These are phyloP conservation scores for Hippopotamus amphibius DNA, from an alignment of 2,113 vertebrate genomes.

Conservation along the genomic window DNA sequence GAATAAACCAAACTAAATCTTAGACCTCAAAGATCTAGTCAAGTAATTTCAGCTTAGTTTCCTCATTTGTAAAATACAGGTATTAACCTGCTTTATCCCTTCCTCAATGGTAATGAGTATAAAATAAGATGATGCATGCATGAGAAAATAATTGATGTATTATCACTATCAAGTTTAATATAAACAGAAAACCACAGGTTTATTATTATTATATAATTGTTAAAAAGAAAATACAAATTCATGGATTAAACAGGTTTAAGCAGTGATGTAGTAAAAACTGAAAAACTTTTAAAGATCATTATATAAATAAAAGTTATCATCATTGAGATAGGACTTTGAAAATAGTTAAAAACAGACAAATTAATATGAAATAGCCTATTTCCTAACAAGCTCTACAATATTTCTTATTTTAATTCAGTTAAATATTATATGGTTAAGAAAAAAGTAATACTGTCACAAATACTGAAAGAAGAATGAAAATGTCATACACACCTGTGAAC, in stretches of 20 bases:
- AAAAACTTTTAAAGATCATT: constrained; percentile 3
- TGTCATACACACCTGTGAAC: constrained; percentile 92
- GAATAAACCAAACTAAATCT: constrained; percentile 28
- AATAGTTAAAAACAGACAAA: constrained; percentile 51
- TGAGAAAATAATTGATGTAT: background rate
- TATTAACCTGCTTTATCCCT: background rate
- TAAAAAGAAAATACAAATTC: constrained; percentile 37
- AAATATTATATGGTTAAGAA: constrained; percentile 11
- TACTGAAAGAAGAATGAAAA: constrained; percentile 44
- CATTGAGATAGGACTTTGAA: constrained; percentile 25
- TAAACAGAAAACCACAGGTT: background rate
- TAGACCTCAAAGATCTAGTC: background rate
- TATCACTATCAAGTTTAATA: constrained; percentile 40
- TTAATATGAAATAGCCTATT: background rate
- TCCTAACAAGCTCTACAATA: background rate
- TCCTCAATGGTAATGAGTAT: background rate
- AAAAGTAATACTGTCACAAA: constrained; percentile 21
- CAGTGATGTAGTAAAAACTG: background rate
- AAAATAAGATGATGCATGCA: background rate
- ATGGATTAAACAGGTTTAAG: constrained; percentile 23
- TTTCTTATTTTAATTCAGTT: constrained; percentile 39
- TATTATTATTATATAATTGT: background rate
- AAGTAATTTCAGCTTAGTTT: constrained; percentile 8
- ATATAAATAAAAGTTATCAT: constrained; percentile 36
- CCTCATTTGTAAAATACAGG: background rate